These are phyloP conservation scores for Pempheris klunzingeri DNA, from an alignment of 2,797 vertebrate genomes.

Conservation along the genomic window DNA sequence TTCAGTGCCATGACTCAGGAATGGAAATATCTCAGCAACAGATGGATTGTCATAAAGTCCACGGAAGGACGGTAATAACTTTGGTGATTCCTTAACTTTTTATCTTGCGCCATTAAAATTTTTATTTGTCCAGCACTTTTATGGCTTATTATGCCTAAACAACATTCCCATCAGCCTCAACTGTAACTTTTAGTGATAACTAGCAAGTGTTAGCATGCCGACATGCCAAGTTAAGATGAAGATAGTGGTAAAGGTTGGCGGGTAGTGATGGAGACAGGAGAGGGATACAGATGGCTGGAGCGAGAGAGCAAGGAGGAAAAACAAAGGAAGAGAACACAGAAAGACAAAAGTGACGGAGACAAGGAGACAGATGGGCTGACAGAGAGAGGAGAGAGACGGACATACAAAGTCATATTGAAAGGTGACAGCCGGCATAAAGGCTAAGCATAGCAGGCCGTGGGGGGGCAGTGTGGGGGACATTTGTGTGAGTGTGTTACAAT, in stretches of 20 bases:
- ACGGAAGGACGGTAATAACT: neutral
- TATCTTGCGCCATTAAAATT: conserved; percentile 1
- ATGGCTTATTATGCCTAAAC: conserved; percentile 3
- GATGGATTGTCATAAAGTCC: conserved; percentile 6
- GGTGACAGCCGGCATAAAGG: conserved; percentile 41
- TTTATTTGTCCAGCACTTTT: conserved; percentile 4
- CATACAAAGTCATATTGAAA: conserved; percentile 33
- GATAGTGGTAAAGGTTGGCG: no score
- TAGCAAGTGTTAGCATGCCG: neutral
- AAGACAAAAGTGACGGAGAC: neutral
- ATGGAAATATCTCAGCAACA: conserved; percentile 9
- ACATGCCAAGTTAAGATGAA: no score
- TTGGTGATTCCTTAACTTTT: conserved; percentile 1
- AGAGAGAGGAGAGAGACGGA: conserved; percentile 15
- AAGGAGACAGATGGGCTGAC: conserved; percentile 10
- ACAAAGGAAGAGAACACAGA: conserved; percentile 5
- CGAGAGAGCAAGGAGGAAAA: neutral
- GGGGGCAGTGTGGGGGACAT: neutral
- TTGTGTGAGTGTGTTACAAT: conserved; percentile 7
- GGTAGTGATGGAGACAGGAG: neutral
- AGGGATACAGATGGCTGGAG: neutral
- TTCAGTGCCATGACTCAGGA: no score
- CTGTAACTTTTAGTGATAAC: conserved; percentile 1
- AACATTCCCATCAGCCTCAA: conserved; percentile 8
- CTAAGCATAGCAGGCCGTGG: conserved; percentile 15